Evolutionary conservation across 2,888 invertebrate genomes (phyloP), one percentile per base, ranked within the genome.

Genomic region (Parnassius apollo): DNA sequence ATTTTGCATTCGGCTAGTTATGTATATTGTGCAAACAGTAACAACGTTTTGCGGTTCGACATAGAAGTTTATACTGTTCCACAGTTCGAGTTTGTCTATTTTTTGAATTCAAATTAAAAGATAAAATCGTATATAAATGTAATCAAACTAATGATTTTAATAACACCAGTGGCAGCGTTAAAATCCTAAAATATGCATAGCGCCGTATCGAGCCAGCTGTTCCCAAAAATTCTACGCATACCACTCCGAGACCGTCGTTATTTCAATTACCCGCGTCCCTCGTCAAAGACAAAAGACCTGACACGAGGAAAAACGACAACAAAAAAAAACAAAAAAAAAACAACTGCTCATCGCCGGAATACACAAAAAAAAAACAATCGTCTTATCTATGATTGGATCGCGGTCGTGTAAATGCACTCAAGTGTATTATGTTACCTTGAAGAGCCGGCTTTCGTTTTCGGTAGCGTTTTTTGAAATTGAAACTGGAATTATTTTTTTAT

Each of bases 341-440:
- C 75, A 77, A 80, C 80, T 76, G 78, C 68, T 74, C 79, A 76
- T 76, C 77, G 75, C 71, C 71, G 73, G 75, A 80, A 82, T 81
- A 77, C 76, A 18, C n/a, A 18, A 79, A 81, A 85, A 77, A 79
- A 82, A 84, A 82, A 78, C 81, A 82, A 79, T 75, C 72, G 75
- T 73, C 76, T 88, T 91, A 91, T 91, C 91, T 91, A 91, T 90
- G 91, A 91, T 91, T 88, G 89, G 85, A 91, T 91, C 91, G 85
- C 84, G 89, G 89, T 88, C 78, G 78, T 88, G 89, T 91, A 88
- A 88, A 88, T 80, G 81, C 82, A 83, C 80, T 86, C 85, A 82
- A 84, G 85, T 85, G 88, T 86, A 86, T 87, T 84, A 79, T 84
- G 86, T 86, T 84, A 76, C 76, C 71, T 74, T 74, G 55, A 78